Conservation (phyloP, 2,797 vertebrate species). For the Pachyuromys duprasi region DNA sequence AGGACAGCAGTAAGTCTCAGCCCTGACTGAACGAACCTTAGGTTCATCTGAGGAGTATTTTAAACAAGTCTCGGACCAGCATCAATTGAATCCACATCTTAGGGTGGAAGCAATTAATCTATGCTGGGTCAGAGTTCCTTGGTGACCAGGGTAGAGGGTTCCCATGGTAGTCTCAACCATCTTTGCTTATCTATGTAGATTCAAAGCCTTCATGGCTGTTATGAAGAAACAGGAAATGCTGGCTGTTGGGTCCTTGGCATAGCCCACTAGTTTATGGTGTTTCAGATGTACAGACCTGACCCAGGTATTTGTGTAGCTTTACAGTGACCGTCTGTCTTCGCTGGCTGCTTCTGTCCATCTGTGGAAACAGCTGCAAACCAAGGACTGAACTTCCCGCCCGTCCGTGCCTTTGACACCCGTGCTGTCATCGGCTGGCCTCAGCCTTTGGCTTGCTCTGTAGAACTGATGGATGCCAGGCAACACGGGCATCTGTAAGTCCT, state of each 20-base stretch:
- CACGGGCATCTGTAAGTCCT: neutral
- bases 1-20: neutral
- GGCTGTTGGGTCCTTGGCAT: neutral
- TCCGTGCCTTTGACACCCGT: accelerated
- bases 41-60: neutral
- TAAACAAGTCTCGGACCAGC: neutral
- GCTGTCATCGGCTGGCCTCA: neutral
- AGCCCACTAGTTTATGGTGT: neutral
- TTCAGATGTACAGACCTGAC: neutral
- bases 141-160: neutral
- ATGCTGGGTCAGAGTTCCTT: too few species aligned
- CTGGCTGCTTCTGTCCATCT: neutral
- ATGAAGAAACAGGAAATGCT: neutral
- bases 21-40: too few species aligned
- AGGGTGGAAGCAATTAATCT: too few species aligned
- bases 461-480: neutral
- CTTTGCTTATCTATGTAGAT: neutral
- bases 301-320: neutral
- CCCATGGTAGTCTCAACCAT: accelerated
- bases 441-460: neutral
- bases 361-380: accelerated
- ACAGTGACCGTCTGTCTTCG: too few species aligned
- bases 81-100: neutral
- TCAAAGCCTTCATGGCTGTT: neutral
- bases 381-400: neutral